Percentiles rank a stretch among this genome's conserved stretches.
These are phyloP conservation scores for Ailurus styani DNA, from an alignment of 2,113 vertebrate genomes.

Conservation along the genomic window DNA sequence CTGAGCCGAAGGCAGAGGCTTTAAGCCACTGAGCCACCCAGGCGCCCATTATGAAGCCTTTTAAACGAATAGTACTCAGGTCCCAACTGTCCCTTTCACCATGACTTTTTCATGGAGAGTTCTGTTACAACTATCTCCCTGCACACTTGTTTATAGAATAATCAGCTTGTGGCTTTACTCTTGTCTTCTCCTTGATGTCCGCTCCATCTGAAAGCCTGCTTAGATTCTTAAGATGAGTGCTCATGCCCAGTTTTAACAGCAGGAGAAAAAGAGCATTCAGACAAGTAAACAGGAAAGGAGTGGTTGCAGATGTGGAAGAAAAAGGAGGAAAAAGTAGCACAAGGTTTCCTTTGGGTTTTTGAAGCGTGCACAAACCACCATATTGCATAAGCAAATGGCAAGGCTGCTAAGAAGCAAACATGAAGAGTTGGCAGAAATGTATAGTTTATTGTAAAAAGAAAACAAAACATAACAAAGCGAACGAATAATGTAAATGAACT, in stretches of 20 bases:
- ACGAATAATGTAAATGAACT: conserved; percentile 37
- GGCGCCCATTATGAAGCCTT: conserved; percentile 33
- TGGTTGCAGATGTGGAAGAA: background rate
- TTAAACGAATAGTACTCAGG: conserved; percentile 14
- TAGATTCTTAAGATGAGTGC: background rate
- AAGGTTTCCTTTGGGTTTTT: background rate
- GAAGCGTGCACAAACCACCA: background rate
- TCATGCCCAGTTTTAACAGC: background rate
- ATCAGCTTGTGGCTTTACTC: background rate
- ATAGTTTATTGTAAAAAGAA: conserved; percentile 16
- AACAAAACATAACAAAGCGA: conserved; percentile 14
- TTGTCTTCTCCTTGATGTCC: background rate
- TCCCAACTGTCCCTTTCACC: background rate
- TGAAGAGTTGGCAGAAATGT: background rate
- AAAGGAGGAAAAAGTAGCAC: background rate
- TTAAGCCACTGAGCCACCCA: too few relatives aligned
- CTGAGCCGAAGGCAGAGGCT: too few relatives aligned
- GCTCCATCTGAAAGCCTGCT: background rate
- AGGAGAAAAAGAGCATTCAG: background rate
- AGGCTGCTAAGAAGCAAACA: background rate
- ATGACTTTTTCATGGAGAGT: conserved; percentile 32
- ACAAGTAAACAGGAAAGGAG: background rate
- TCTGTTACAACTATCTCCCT: background rate
- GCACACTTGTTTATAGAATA: background rate
- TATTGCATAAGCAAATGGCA: conserved; percentile 9